A percentile compares a stretch with the other conserved stretches of the same genome.
phyloP scores from a whole-genome alignment of 2,888 invertebrate species.

The Monoplex corrugatus region DNA sequence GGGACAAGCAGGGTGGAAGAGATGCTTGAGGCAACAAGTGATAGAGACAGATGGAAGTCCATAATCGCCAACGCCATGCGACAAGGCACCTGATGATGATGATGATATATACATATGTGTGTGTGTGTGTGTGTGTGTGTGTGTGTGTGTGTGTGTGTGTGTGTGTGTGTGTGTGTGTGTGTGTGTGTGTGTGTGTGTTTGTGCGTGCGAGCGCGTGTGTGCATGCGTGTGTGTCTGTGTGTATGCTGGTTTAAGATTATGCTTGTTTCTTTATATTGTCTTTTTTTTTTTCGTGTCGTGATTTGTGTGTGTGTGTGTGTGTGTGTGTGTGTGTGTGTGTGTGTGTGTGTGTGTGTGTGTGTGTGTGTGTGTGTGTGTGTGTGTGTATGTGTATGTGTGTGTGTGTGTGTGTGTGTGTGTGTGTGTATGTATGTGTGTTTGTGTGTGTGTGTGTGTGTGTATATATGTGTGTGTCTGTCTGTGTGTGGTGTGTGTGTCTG shows the following conservation, averaged over 20 bases:
- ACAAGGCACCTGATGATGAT: too few relatives aligned
- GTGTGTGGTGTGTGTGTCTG: neutral
- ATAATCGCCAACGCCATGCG: too few relatives aligned
- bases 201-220: too few relatives aligned
- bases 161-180: too few relatives aligned
- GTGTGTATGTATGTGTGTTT: constrained; percentile 40
- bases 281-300: neutral
- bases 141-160: too few relatives aligned
- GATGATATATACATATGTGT: neutral
- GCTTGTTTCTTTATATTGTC: too few relatives aligned
- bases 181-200: too few relatives aligned
- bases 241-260: too few relatives aligned
- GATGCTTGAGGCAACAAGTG: too few relatives aligned
- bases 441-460: constrained; percentile 42
- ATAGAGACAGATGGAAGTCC: too few relatives aligned
- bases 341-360: constrained; percentile 14
- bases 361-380: constrained; percentile 34
- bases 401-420: constrained; percentile 40
- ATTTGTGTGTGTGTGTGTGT: neutral
- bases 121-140: neutral
- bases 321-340: neutral
- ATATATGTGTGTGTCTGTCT: constrained; percentile 18
- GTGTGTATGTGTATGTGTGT: constrained; percentile 34
- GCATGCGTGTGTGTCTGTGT: too few relatives aligned
- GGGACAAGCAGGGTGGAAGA: too few relatives aligned